phyloP scores from a whole-genome alignment of 2,888 invertebrate species.

The Digitonthophagus gazella region DNA sequence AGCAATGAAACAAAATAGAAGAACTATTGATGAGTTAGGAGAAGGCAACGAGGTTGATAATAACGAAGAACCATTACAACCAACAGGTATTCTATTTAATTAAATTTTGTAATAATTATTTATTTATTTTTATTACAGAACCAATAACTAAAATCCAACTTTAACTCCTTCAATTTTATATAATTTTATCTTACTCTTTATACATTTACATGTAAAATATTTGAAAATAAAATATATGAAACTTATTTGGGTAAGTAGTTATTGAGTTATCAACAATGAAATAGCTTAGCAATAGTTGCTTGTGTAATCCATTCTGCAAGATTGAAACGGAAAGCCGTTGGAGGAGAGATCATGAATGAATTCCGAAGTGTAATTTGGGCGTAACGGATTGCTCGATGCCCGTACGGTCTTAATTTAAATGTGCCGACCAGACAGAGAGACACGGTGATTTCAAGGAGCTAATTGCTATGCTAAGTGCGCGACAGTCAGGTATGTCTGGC shows the following conservation, averaged over 20 bases:
- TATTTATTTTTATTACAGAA: too few species aligned
- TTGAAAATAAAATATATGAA: not conserved
- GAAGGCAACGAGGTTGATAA: not conserved
- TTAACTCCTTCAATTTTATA: not conserved
- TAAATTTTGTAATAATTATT: too few species aligned
- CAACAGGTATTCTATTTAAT: too few species aligned
- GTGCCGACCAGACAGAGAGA: constrained; percentile 2
- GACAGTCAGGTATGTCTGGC: constrained; percentile 47
- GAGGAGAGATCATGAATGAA: not conserved
- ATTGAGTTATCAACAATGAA: too few species aligned
- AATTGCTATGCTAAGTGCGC: constrained; percentile 49
- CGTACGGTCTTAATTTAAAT: not conserved
- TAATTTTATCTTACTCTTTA: not conserved
- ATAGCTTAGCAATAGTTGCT: not conserved
- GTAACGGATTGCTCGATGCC: not conserved
- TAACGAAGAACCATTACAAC: not conserved
- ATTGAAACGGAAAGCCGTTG: not conserved
- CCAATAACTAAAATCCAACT: not conserved
- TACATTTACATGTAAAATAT: not conserved
- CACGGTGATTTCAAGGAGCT: constrained; percentile 35
- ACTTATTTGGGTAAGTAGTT: not conserved
- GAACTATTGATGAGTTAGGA: not conserved
- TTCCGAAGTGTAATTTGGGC: not conserved
- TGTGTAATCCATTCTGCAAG: not conserved
- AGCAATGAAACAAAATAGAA: constrained; percentile 12